phyloP scores from a whole-genome alignment of 2,113 vertebrate species.

The Brachyistius frenatus region DNA sequence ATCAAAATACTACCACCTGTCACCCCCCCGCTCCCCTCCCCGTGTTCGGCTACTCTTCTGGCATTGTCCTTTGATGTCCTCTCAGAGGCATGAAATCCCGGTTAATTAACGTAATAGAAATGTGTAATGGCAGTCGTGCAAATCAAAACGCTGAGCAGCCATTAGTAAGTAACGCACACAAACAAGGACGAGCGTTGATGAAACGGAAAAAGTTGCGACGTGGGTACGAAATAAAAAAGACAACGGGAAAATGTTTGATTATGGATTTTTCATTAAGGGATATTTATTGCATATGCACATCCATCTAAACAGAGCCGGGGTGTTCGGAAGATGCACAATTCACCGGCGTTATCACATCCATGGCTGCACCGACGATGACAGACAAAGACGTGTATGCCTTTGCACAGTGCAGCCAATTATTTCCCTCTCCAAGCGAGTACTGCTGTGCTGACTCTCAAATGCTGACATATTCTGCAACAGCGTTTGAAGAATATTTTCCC shows the following conservation, averaged over 20 bases:
- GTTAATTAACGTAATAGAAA: constrained; percentile 71
- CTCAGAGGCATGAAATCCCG: constrained; percentile 54
- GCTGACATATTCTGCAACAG: constrained; percentile 68
- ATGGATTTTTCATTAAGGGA: constrained; percentile 29
- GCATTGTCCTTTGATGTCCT: constrained; percentile 66
- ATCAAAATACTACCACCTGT: constrained; percentile 69
- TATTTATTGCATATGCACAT: constrained; percentile 18
- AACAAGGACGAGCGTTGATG: constrained; percentile 47
- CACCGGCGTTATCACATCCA: constrained; percentile 50
- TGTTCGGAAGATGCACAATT: constrained; percentile 42
- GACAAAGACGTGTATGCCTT: constrained; percentile 73
- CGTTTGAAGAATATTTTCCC: constrained; percentile 60
- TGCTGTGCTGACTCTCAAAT: constrained; percentile 72
- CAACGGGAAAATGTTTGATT: constrained; percentile 10
- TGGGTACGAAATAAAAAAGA: not conserved
- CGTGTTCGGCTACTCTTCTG: constrained; percentile 14
- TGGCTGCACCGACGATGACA: constrained; percentile 57
- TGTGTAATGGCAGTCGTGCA: constrained; percentile 42
- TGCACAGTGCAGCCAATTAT: constrained; percentile 80
- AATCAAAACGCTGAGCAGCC: constrained; percentile 21
- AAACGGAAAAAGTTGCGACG: constrained; percentile 18
- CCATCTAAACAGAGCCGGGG: constrained; percentile 22
- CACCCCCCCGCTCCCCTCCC: constrained; percentile 36
- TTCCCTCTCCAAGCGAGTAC: constrained; percentile 60
- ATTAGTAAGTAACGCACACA: constrained; percentile 22